Evolutionary conservation across 2,797 vertebrate genomes (phyloP).

Genomic region (Anniella stebbinsi): DNA sequence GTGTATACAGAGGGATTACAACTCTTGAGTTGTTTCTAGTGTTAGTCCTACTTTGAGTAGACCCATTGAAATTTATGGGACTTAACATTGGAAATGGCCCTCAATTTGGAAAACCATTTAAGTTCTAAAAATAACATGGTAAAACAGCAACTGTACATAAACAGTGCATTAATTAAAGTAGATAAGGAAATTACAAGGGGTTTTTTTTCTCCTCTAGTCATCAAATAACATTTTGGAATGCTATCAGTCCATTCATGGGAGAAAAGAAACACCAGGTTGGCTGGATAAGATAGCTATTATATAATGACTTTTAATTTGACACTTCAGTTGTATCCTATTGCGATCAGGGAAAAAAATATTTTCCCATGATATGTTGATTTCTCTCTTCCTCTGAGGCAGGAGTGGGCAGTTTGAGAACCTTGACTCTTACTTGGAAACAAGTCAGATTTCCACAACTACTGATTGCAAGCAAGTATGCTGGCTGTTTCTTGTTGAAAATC

Average conservation of each 20-base stretch:
- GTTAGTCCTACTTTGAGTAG: too few species aligned
- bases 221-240: background rate
- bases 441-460: background rate
- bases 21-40: too few species aligned
- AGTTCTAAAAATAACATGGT: background rate
- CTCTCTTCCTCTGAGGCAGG: background rate
- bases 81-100: too few species aligned
- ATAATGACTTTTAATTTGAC: background rate
- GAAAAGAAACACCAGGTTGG: background rate
- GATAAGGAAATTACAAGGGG: background rate
- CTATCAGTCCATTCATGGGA: background rate
- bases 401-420: background rate
- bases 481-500: background rate
- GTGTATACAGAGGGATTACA: background rate
- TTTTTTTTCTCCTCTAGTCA: background rate
- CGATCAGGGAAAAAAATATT: background rate
- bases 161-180: background rate
- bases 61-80: too few species aligned
- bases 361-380: background rate
- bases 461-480: background rate
- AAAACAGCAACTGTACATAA: background rate
- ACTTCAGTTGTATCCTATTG: background rate
- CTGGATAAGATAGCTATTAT: background rate
- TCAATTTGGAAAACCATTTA: background rate
- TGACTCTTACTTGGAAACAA: background rate